Evolutionary conservation across 2,797 vertebrate genomes (phyloP), one percentile per base, ranked within the genome.

Genomic region (Acanthornis magna): DNA sequence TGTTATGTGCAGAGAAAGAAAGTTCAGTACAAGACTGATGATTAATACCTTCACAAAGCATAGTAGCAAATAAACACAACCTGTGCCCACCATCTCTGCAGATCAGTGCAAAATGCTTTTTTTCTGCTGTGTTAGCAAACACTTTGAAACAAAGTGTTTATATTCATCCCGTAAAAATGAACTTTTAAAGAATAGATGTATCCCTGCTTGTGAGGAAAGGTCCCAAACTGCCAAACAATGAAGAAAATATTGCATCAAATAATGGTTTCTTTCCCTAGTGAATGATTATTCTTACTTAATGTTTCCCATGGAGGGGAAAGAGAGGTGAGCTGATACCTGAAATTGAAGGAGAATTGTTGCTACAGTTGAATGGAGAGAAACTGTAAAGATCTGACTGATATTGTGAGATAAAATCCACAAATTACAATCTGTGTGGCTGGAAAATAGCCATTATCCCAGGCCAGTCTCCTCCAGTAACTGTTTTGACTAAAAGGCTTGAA

Each of bases 1-100:
- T 97, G 94, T 96, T 84, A 80, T 22, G 47, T 3, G 3, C 79
- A 65, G 89, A 93, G 95, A 93, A 96, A 96, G 75, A 90, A 93
- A 94, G 84, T 88, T 89, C 85, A 65, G 66, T 51, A 71, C 27
- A 32, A 77, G 71, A n/a, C 42, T 91, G 84, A 88, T 88, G 93
- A 93, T 90, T 89, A 90, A 81, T 94, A 89, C 30, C 72, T 95
- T 94, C 85, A 88, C 29, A n/a, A 94, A 89, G 25, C 25, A 43
- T 89, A 92, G 55, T 57, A 96, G 79, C 78, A 96, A 96, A 93
- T 58, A 96, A 91, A 77, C 29, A 61, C 50, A 94, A 63, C 61
- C 47, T 66, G 40, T 65, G 76, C 71, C 79, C 70, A 76, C 65
- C 81, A 54, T 92, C 88, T 93, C 80, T 88, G 74, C 73, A 19